Evolutionary conservation across 2,888 invertebrate genomes (phyloP).

Genomic region (Euproctis similis): DNA sequence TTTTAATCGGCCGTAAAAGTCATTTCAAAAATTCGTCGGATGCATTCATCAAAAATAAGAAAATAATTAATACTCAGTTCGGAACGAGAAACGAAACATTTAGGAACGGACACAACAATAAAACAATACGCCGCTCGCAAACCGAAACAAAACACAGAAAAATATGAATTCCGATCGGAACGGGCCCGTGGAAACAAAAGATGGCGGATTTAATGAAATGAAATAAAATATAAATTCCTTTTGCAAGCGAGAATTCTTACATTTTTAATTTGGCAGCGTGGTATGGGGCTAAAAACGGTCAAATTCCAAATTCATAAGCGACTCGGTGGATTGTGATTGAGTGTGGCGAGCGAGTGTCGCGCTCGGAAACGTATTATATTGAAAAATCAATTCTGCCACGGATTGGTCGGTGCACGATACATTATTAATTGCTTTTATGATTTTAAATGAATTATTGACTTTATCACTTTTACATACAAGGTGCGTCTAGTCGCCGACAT

Average conservation of each 20-base stretch:
- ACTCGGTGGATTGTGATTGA: constrained; percentile 27
- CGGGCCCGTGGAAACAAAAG: constrained; percentile 70
- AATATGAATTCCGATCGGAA: constrained; percentile 74
- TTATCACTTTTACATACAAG: constrained; percentile 16
- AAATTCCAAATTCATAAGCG: constrained; percentile 65
- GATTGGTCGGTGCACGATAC: constrained; percentile 7
- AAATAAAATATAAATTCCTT: constrained; percentile 75
- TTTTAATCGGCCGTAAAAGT: constrained; percentile 41
- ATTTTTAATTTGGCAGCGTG: constrained; percentile 71
- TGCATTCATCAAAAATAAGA: constrained; percentile 70
- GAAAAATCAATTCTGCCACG: constrained; percentile 30
- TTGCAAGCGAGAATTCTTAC: constrained; percentile 73
- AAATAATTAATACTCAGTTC: constrained; percentile 70
- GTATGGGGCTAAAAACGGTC: constrained; percentile 66
- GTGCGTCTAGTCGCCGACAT: constrained; percentile 14
- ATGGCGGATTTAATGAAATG: constrained; percentile 75
- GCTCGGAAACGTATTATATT: constrained; percentile 43
- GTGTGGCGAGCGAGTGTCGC: constrained; percentile 33
- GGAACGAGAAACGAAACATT: constrained; percentile 56
- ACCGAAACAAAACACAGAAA: constrained; percentile 74
- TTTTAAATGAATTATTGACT: constrained; percentile 29
- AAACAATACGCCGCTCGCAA: constrained; percentile 66
- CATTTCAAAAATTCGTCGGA: constrained; percentile 46
- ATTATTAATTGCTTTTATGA: constrained; percentile 27
- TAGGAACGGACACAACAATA: constrained; percentile 64